Evolutionary conservation across 2,797 vertebrate species (phyloP).

Genomic region (Tachyglossus aculeatus): DNA sequence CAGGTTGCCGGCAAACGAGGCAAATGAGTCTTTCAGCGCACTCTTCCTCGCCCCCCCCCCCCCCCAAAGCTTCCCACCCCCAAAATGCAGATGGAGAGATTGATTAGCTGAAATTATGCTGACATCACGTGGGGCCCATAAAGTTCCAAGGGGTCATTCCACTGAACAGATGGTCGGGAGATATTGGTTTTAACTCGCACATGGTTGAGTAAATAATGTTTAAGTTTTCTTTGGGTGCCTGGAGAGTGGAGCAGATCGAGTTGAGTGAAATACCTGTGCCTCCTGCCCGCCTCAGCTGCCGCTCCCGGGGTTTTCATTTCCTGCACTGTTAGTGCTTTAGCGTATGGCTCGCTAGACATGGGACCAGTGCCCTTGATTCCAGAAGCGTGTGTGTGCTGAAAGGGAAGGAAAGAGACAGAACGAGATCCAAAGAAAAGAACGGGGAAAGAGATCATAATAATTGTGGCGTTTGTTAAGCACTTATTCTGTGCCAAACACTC

Average conservation of each 20-base stretch:
- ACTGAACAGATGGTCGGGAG: conserved; percentile 78
- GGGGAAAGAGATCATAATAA: not conserved
- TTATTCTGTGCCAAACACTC: no score
- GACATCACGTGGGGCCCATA: conserved; percentile 54
- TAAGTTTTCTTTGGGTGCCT: conserved; percentile 73
- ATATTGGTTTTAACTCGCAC: conserved; percentile 73
- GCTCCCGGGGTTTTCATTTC: conserved; percentile 80
- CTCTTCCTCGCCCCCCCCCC: not conserved
- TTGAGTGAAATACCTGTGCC: conserved; percentile 67
- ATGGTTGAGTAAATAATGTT: conserved; percentile 75
- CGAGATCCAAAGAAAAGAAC: not conserved
- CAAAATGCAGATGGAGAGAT: not conserved
- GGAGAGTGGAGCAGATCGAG: conserved; percentile 73
- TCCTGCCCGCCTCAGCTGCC: conserved; percentile 77
- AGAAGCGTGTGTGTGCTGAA: conserved; percentile 46
- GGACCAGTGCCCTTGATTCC: conserved; percentile 68
- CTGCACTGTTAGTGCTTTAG: conserved; percentile 78
- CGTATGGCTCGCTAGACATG: conserved; percentile 72
- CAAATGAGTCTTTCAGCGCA: not conserved
- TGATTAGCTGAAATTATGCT: conserved; percentile 54
- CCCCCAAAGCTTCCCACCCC: accelerated
- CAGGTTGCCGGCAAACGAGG: not conserved
- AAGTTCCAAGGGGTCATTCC: conserved; percentile 69
- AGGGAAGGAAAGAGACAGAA: not conserved
- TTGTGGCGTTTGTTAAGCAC: no score